These are phyloP conservation scores for Caenorhabditis doughertyi DNA, from an alignment of 2,888 invertebrate genomes.

Conservation along the genomic window DNA sequence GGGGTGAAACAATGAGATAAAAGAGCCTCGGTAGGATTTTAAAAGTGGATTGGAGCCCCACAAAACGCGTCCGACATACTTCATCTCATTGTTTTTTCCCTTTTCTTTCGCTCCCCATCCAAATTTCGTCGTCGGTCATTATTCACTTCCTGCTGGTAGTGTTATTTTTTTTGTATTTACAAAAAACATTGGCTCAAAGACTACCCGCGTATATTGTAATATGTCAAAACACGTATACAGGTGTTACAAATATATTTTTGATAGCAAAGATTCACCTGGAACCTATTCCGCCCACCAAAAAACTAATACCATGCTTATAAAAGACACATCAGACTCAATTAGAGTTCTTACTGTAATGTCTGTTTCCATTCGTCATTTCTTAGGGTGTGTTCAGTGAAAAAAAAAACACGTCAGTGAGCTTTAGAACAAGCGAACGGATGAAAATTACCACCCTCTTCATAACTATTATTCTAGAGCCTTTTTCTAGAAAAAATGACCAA, in stretches of 20 bases:
- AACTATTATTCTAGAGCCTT: not conserved
- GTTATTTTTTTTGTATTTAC: not conserved
- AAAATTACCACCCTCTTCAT: not conserved
- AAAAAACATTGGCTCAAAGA: not conserved
- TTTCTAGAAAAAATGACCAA: not conserved
- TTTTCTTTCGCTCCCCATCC: not conserved
- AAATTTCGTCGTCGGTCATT: not conserved
- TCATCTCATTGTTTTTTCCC: slow-evolving; percentile 19
- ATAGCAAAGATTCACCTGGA: not conserved
- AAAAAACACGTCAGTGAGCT: slow-evolving; percentile 13
- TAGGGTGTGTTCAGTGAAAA: not conserved
- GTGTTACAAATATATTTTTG: not conserved
- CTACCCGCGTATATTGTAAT: not conserved
- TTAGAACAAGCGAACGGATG: slow-evolving; percentile 4
- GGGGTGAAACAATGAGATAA: slow-evolving; percentile 52
- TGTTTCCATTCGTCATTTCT: not conserved
- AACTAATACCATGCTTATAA: not conserved
- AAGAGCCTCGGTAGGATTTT: slow-evolving; percentile 25
- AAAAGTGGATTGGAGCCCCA: slow-evolving; percentile 40
- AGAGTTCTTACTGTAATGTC: not conserved
- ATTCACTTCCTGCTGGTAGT: not conserved
- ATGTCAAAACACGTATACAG: not conserved
- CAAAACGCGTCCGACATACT: not conserved
- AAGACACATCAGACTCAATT: slow-evolving; percentile 6
- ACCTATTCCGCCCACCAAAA: not conserved